Base-by-base conservation (phyloP, 2,113 vertebrate species). In the Eulemur macaco region DNA sequence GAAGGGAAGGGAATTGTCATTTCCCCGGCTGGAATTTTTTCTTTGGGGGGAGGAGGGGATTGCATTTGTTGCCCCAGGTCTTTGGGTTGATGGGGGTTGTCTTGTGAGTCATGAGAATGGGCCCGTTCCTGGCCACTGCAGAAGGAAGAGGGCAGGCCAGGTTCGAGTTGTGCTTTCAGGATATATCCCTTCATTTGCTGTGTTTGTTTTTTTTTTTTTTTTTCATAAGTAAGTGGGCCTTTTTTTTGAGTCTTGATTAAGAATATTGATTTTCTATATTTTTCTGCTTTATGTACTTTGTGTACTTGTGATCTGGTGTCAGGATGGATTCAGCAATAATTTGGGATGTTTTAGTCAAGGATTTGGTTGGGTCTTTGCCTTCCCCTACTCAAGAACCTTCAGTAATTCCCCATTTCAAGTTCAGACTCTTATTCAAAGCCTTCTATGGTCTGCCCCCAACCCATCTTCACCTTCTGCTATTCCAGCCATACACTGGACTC, bases 1-100 rank as follows among this genome's bases (percentile, higher is more conserved):
- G 92, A 95, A 94, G 76, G 52, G 74, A 83, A 80, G 85, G 86
- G 80, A 89, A 78, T n/a, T 83, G 74, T 97, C 92, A 56, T 94
- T 97, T 97, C 92, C 90, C 81, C 73, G 73, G 73, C 60, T 92
- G 96, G 89, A 80, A 76, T 85, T 95, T 93, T 94, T 88, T 78
- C 77, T 66, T 52, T 82, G 89, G 6, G n/a, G 25, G 69, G 64
- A 63, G 80, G 50, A 56, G 73, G 86, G 42, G 47, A n/a, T 64
- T 84, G 31, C 5, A 37, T 77, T 84, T 87, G 47, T 56, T 47
- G 77, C 20, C 13, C 64, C 12, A 6, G 39, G 25, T 20, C 14
- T 84, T 88, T n/a, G 76, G 84, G 78, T 52, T 58, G n/a, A 27
- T n/a, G 71, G 45, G 50, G 31, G 13, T 18, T n/a, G 21, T 63